Percentiles rank a stretch among this genome's conserved stretches.
Conservation (phyloP, 1,140 invertebrate species). For the Cydia fagiglandana region DNA sequence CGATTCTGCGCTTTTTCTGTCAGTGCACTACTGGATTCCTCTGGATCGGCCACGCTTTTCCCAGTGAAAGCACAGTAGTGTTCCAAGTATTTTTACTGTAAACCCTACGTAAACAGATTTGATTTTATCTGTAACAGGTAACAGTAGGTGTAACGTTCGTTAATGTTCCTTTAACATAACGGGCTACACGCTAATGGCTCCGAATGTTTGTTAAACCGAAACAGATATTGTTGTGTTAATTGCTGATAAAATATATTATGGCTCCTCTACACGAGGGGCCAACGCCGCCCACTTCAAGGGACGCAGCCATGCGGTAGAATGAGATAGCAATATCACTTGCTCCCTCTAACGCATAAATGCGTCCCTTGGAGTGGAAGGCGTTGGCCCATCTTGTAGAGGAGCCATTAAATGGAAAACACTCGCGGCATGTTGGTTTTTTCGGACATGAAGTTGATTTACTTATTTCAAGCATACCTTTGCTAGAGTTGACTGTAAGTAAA, state of each 20-base stretch:
- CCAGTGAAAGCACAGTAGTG: neutral
- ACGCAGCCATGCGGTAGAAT: too few species aligned
- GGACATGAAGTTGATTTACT: too few species aligned
- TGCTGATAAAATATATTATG: neutral
- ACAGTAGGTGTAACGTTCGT: constrained; percentile 24
- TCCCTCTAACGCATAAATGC: too few species aligned
- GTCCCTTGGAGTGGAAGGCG: too few species aligned
- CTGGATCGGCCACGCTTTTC: too few species aligned
- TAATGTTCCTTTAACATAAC: constrained; percentile 22
- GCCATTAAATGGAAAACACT: constrained; percentile 1
- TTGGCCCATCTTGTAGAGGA: too few species aligned
- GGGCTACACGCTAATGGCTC: constrained; percentile 13
- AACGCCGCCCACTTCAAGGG: too few species aligned
- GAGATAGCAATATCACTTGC: too few species aligned
- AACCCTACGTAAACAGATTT: constrained; percentile 6
- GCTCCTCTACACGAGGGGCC: too few species aligned
- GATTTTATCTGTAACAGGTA: constrained; percentile 29
- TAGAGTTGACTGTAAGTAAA: too few species aligned
- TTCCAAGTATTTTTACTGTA: neutral
- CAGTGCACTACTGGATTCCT: neutral
- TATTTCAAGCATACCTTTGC: too few species aligned
- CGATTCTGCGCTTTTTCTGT: neutral
- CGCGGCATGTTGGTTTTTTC: neutral
- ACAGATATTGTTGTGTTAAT: neutral
- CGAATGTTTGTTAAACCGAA: neutral